Evolutionary conservation across 2,888 invertebrate species (phyloP), one percentile per base, ranked within the genome.

Genomic region (Apamea monoglypha): DNA sequence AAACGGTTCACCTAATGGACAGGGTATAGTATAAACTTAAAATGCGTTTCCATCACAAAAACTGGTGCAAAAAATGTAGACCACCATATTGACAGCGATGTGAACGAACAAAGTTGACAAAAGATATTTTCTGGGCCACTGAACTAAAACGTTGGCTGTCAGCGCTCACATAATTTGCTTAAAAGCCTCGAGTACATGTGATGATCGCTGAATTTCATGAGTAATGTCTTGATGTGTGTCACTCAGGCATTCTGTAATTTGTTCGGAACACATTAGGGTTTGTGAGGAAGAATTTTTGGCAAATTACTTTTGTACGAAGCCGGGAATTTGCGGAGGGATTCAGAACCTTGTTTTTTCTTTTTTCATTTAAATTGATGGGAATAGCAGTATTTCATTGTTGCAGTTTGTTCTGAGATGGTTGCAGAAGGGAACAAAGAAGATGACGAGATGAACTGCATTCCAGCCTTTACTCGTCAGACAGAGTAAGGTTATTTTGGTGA

Each of bases 101-200:
- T 50, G 56, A 81, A 66, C 64, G 79, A 72, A 82, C 59, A 75
- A 12, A n/a, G 36, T 68, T 84, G 64, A 70, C 73, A 79, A 76
- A 68, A 63, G 76, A 85, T 78, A 83, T 88, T 88, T 88, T 88
- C 81, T 76, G 66, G 47, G 59, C 67, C 76, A 80, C 71, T 88
- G 85, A 88, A 80, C 88, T 87, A 85, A 85, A 88, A 88, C 75
- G 89, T 67, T 77, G 66, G 36, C 78, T 68, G 70, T 67, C 76
- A 44, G 59, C 78, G 81, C 78, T 68, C 72, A 85, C 68, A 81
- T 88, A 88, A 88, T 88, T 88, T 87, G 77, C 88, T 85, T 87
- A 83, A 88, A 88, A 88, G 88, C 87, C 69, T 63, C 70, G 44
- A 73, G 83, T 71, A 64, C 44, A 71, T 64, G 67, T 50, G 53